These are phyloP conservation scores for Calameuta pallipes DNA, from an alignment of 2,888 invertebrate species.

Conservation along the genomic window DNA sequence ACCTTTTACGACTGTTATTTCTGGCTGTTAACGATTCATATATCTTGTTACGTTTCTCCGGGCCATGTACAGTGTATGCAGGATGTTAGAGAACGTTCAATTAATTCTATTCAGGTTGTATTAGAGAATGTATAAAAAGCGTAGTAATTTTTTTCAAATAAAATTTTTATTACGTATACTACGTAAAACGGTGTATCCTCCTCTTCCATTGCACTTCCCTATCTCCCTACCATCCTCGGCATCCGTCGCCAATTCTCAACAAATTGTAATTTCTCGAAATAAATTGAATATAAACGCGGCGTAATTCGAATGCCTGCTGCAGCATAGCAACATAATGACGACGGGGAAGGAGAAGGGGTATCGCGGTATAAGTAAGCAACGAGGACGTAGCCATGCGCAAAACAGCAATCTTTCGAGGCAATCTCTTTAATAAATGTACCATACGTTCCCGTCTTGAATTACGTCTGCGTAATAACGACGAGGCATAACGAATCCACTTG, in stretches of 20 bases:
- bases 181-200: background rate
- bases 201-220: background rate
- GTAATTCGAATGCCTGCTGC: constrained; percentile 63
- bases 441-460: constrained; percentile 53
- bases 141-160: background rate
- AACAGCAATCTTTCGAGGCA: constrained; percentile 63
- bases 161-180: background rate
- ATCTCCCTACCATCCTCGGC: background rate
- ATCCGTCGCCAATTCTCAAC: constrained; percentile 46
- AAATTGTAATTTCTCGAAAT: constrained; percentile 64
- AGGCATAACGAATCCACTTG: background rate
- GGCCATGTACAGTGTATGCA: background rate
- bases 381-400: constrained; percentile 56
- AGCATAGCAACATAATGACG: constrained; percentile 52
- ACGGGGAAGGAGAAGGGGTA: constrained; percentile 33
- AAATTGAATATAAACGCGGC: constrained; percentile 63
- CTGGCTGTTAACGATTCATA: background rate
- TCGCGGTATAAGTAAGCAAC: constrained; percentile 35
- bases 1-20: background rate
- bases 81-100: background rate
- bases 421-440: constrained; percentile 63
- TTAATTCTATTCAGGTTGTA: background rate
- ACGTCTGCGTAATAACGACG: constrained; percentile 23
- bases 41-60: background rate
- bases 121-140: background rate